Evolutionary conservation across 2,113 vertebrate genomes (phyloP).

Genomic region (Orycteropus afer): DNA sequence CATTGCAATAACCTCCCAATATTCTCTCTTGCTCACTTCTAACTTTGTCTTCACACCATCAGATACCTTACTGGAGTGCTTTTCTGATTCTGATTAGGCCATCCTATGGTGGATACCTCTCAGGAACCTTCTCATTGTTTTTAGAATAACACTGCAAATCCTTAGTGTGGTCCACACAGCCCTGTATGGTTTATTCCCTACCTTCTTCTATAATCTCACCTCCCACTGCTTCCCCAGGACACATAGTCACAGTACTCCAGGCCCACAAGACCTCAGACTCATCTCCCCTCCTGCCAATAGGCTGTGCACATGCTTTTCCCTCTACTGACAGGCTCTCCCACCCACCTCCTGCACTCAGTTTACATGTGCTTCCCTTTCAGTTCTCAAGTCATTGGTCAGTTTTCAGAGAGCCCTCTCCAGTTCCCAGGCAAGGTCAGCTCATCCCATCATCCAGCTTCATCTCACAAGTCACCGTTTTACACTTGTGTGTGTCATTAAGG

Average conservation of each 20-base stretch:
- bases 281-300: not conserved
- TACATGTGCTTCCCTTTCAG: not conserved
- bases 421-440: not conserved
- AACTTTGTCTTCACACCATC: not conserved
- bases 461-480: not conserved
- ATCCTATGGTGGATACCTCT: not conserved
- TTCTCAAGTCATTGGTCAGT: not conserved
- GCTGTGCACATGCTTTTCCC: too few species aligned
- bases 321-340: not conserved
- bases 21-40: not conserved
- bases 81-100: not conserved
- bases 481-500: not conserved
- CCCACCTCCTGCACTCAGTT: not conserved
- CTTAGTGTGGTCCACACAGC: fast-evolving
- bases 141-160: not conserved
- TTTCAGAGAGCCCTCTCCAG: not conserved
- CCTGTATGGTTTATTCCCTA: not conserved
- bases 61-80: not conserved
- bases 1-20: not conserved
- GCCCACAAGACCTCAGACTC: not conserved
- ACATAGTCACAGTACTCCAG: not conserved
- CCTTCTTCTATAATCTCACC: not conserved
- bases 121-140: not conserved
- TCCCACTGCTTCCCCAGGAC: not conserved
- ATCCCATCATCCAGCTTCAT: not conserved